Conservation (phyloP, 2,888 invertebrate genomes). For the Bellardia pandia region DNA sequence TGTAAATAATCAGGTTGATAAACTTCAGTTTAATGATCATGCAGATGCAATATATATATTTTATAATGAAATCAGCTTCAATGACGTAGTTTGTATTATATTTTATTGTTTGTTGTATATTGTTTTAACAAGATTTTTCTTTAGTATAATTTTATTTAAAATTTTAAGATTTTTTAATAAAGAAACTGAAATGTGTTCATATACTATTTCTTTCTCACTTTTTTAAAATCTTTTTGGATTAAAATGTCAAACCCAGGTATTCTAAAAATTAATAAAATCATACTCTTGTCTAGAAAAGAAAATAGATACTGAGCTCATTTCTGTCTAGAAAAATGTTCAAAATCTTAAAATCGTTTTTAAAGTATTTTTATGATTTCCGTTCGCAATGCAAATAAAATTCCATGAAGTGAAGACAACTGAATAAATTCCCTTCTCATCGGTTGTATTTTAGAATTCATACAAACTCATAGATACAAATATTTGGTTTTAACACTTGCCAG, state of each 20-base stretch:
- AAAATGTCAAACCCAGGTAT: too few species aligned
- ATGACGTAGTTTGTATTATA: neutral
- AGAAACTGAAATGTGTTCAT: too few species aligned
- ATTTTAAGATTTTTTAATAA: too few species aligned
- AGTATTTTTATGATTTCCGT: slow-evolving; percentile 32
- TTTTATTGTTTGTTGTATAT: neutral
- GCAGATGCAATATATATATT: neutral
- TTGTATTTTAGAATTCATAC: neutral
- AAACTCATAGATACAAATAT: slow-evolving; percentile 13
- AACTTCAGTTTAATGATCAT: slow-evolving; percentile 34
- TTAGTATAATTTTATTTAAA: too few species aligned
- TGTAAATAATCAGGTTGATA: slow-evolving; percentile 46
- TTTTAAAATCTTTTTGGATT: too few species aligned
- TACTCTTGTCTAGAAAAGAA: neutral
- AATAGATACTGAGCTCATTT: too few species aligned
- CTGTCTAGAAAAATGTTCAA: too few species aligned
- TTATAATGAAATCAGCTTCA: neutral
- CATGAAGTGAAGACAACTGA: slow-evolving; percentile 6
- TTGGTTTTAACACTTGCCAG: slow-evolving; percentile 24
- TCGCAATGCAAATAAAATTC: neutral
- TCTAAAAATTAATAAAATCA: too few species aligned
- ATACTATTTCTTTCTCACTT: too few species aligned
- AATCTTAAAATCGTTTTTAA: neutral
- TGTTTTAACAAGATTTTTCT: neutral
- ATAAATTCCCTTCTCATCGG: neutral